Conservation (phyloP, 1,140 invertebrate genomes). For the Drosophila takahashii region DNA sequence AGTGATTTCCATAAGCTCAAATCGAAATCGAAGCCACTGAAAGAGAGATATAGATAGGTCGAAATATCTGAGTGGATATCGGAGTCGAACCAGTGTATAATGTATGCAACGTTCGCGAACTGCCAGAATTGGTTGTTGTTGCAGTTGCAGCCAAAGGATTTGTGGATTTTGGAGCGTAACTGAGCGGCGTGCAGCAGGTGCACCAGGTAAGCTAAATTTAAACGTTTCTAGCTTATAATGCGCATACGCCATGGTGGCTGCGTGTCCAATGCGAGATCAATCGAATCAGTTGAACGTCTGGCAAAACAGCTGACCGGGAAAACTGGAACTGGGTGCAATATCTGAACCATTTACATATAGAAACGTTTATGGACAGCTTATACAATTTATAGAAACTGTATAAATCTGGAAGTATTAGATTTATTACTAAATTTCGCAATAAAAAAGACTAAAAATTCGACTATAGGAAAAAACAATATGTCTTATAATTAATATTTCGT, state of each 20-base stretch:
- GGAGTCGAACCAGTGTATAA: conserved; percentile 50
- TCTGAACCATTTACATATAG: conserved; percentile 7
- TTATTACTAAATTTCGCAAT: not conserved
- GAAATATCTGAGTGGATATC: conserved; percentile 36
- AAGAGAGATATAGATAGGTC: conserved; percentile 6
- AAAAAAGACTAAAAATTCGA: not conserved
- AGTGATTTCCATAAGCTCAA: conserved; percentile 45
- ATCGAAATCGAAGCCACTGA: conserved; percentile 25
- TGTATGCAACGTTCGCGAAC: conserved; percentile 77
- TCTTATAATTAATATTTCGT: too few relatives aligned
- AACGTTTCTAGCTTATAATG: conserved; percentile 19
- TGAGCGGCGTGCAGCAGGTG: conserved; percentile 63
- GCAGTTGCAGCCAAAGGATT: conserved; percentile 83
- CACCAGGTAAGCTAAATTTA: conserved; percentile 60
- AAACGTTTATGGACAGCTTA: not conserved
- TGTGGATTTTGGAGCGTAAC: conserved; percentile 77
- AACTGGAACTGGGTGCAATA: conserved; percentile 24
- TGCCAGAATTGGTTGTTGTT: conserved; percentile 81
- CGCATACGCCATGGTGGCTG: conserved; percentile 71
- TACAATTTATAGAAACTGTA: conserved; percentile 3
- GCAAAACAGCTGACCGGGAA: conserved; percentile 34
- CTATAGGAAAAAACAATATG: too few relatives aligned
- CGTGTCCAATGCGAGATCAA: conserved; percentile 59
- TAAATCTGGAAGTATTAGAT: not conserved
- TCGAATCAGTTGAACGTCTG: conserved; percentile 31